Percentiles rank a stretch among this genome's conserved stretches.
Evolutionary conservation across 2,113 vertebrate genomes (phyloP).

Genomic region (Glaucomys volans): DNA sequence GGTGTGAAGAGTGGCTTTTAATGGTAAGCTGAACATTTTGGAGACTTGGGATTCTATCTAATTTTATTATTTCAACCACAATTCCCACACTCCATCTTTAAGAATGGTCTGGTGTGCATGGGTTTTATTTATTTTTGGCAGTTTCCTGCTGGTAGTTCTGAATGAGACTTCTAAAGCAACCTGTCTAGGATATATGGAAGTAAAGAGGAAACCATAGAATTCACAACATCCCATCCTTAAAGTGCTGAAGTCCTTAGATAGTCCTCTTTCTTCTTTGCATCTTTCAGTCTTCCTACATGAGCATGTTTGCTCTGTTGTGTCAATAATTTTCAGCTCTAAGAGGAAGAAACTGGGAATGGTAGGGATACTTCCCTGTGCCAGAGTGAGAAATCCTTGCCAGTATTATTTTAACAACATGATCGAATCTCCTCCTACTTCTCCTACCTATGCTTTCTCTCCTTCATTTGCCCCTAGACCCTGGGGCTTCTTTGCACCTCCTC

Average conservation of each 20-base stretch:
- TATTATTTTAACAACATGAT: neutral
- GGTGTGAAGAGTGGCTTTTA: neutral
- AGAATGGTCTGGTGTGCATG: neutral
- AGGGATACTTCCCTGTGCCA: neutral
- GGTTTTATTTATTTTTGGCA: neutral
- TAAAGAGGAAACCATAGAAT: neutral
- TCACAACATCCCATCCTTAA: neutral
- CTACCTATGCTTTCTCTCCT: neutral
- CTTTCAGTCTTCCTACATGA: neutral
- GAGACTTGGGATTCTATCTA: neutral
- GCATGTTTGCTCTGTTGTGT: accelerated
- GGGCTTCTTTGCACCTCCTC: neutral
- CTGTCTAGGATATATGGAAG: neutral
- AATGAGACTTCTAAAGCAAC: neutral
- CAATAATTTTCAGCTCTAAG: neutral
- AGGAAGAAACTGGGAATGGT: neutral
- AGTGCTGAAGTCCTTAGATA: neutral
- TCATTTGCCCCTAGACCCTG: neutral
- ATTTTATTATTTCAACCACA: neutral
- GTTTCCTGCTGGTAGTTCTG: neutral
- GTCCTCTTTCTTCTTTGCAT: neutral
- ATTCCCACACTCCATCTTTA: neutral
- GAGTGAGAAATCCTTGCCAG: neutral
- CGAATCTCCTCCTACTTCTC: neutral
- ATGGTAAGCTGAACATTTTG: neutral